Percentiles rank a stretch among this genome's conserved stretches.
Conservation (phyloP, 2,113 vertebrate genomes). For the Pterophyllum scalare region DNA sequence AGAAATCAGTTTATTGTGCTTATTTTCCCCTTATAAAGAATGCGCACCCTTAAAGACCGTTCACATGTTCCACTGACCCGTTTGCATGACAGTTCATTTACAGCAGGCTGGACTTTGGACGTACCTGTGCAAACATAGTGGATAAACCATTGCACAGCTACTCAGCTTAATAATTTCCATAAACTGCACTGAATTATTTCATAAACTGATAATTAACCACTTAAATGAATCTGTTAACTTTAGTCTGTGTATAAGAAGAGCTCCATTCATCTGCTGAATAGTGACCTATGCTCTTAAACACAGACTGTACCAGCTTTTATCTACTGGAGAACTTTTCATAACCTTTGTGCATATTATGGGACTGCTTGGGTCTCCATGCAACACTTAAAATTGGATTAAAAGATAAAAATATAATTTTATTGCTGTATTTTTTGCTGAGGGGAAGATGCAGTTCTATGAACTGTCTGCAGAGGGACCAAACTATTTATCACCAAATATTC, state of each 20-base stretch:
- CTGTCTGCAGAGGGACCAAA: no score
- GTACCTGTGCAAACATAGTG: background rate
- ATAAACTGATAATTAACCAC: background rate
- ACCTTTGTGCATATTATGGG: background rate
- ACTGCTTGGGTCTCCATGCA: background rate
- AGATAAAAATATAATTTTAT: background rate
- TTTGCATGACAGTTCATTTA: background rate
- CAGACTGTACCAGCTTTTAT: background rate
- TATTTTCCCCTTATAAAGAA: background rate
- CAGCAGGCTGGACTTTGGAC: slow-evolving; percentile 48
- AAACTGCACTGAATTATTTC: background rate
- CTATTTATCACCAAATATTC: background rate
- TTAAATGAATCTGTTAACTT: background rate
- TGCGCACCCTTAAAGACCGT: background rate
- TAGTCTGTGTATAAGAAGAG: background rate
- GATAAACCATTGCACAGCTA: background rate
- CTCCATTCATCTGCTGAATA: background rate
- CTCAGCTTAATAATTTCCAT: background rate
- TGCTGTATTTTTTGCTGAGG: background rate
- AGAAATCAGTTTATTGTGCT: background rate
- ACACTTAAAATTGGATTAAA: background rate
- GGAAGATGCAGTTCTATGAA: background rate
- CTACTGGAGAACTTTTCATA: background rate
- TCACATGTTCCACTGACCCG: background rate
- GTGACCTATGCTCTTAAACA: background rate